phyloP scores from a whole-genome alignment of 2,797 vertebrate genomes.

The Masticophis lateralis region DNA sequence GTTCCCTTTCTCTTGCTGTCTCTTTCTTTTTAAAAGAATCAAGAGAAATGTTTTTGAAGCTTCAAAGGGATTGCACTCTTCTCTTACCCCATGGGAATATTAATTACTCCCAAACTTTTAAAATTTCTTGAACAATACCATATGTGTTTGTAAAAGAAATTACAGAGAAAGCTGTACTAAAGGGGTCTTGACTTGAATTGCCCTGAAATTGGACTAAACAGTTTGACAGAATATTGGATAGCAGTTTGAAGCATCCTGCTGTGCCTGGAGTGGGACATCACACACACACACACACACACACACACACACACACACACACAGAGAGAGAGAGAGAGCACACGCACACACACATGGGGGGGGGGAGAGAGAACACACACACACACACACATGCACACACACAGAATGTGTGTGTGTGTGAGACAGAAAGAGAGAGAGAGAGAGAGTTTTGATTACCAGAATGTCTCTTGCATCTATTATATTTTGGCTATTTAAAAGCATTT shows the following conservation, averaged over 20 bases:
- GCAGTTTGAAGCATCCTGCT: conserved; percentile 32
- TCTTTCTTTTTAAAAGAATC: conserved; percentile 49
- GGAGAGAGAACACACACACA: no score
- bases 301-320: no score
- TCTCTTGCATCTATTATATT: conserved; percentile 20
- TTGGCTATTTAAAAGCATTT: background rate
- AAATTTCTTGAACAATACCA: conserved; percentile 41
- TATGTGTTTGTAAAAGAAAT: conserved; percentile 48
- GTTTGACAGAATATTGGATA: conserved; percentile 43
- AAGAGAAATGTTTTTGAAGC: conserved; percentile 58
- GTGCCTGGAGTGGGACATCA: conserved; percentile 41
- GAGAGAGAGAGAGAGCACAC: no score
- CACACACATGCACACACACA: no score
- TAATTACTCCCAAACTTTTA: conserved; percentile 51
- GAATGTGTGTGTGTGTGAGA: no score
- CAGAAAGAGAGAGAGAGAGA: background rate
- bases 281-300: no score
- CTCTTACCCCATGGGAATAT: conserved; percentile 46
- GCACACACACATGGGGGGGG: no score
- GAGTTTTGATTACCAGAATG: conserved; percentile 59
- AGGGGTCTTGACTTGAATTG: conserved; percentile 60
- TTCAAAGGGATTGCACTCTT: conserved; percentile 50
- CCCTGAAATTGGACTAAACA: conserved; percentile 53
- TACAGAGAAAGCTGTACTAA: conserved; percentile 49
- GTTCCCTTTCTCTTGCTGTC: conserved; percentile 14